A percentile compares a stretch with the other conserved stretches of the same genome.
phyloP scores from a whole-genome alignment of 2,797 vertebrate genomes.

The Tadarida brasiliensis region DNA sequence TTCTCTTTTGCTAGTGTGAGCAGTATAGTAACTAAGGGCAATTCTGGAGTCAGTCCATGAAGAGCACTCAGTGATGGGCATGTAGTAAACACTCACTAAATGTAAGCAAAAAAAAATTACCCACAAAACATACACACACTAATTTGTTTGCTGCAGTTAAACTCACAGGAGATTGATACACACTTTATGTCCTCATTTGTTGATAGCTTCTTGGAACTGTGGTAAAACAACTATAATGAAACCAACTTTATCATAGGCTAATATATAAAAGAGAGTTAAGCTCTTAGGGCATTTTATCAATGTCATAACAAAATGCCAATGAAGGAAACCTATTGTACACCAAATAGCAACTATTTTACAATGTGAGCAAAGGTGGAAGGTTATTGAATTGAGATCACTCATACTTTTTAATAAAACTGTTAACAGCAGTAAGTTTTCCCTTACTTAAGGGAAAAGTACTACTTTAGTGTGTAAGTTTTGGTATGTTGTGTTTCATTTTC shows the following conservation, averaged over 20 bases:
- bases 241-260: neutral
- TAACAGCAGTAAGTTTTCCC: neutral
- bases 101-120: constrained; percentile 3
- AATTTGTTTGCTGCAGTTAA: neutral
- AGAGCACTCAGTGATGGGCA: neutral
- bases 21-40: neutral
- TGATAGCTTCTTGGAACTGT: neutral
- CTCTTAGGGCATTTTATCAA: neutral
- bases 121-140: neutral
- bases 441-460: too few species aligned
- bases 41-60: neutral
- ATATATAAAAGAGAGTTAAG: neutral
- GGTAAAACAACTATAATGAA: neutral
- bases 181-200: neutral
- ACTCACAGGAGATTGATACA: neutral
- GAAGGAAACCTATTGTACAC: neutral
- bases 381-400: neutral
- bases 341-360: neutral
- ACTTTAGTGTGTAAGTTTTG: neutral
- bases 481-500: neutral
- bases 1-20: neutral
- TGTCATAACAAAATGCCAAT: neutral
- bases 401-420: neutral
- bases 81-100: neutral
- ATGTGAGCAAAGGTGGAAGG: neutral